Conservation (phyloP, 1,140 invertebrate genomes). For the Chrysomallon squamiferum region DNA sequence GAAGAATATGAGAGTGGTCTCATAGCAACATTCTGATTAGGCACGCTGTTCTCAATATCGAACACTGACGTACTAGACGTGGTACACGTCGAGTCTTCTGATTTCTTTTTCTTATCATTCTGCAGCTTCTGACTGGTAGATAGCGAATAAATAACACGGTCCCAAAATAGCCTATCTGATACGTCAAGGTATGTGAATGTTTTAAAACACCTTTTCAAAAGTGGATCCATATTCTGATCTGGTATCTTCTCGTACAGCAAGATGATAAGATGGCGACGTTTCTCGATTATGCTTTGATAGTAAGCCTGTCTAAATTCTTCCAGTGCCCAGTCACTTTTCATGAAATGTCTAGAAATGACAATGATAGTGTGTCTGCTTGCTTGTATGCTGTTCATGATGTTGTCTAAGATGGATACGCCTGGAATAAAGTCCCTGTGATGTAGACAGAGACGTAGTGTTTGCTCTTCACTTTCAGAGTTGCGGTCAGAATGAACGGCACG, state of each 20-base stretch:
- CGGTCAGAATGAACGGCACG: no score
- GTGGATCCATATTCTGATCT: background rate
- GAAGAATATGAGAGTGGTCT: no score
- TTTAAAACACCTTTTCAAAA: slow-evolving; percentile 4
- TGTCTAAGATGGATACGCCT: slow-evolving; percentile 8
- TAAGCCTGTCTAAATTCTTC: background rate
- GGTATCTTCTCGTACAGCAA: background rate
- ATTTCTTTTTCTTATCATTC: background rate
- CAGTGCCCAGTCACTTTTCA: slow-evolving; percentile 13
- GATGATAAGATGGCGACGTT: background rate
- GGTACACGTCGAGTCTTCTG: no score
- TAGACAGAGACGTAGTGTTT: background rate
- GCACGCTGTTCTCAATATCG: no score
- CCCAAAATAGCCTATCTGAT: background rate
- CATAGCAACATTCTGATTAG: no score
- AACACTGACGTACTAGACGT: no score
- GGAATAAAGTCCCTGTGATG: slow-evolving; percentile 12
- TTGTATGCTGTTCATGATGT: slow-evolving; percentile 14
- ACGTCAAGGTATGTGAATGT: slow-evolving; percentile 7
- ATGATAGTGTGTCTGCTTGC: slow-evolving; percentile 17
- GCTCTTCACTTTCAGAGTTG: background rate
- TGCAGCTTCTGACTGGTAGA: background rate
- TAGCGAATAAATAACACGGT: background rate
- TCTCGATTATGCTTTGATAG: background rate
- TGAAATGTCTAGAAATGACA: slow-evolving; percentile 10